Evolutionary conservation across 2,888 invertebrate species (phyloP), one percentile per base, ranked within the genome.

Genomic region (Endomychus coccineus): DNA sequence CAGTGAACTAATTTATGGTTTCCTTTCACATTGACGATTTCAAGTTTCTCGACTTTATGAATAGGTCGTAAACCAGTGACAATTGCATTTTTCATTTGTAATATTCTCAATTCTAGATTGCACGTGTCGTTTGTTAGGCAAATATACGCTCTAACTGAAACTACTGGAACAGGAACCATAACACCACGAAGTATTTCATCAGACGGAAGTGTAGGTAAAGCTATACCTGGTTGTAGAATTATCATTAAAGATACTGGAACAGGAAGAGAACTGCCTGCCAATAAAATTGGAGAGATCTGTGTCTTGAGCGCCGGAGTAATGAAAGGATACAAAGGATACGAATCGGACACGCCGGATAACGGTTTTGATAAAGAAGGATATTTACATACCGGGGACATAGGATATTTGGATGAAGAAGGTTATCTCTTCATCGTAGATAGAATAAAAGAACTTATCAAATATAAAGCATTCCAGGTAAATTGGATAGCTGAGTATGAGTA

Each of bases 391-490:
- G 90, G 90, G 0, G 91, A 91, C 61, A 70, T 91, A 46, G 90
- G 83, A 1, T 87, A 83, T 61, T 85, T 78, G 50, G 87, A 89
- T 55, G 62, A 74, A 2, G 78, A 88, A 13, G 80, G 79, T 1
- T 80, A 71, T 60, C 83, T 88, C 64, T 89, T 74, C 53, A 78
- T 91, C 44, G 83, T 89, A 2, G 91, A 90, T 62, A 70, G 91
- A 41, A 67, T 90, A 14, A 92, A 92, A 60, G 90, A 91, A 58
- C 75, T 92, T 17, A 91, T 92, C 54, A 92, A 92, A 62, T 89
- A 87, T 57, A 90, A 91, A 62, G 89, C 82, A 24, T 83, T 78
- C 53, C 81, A 85, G 74, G 84, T 85, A 46, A 34, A 19, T 27
- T 12, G n/a, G n/a, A n/a, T n/a, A n/a, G n/a, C n/a, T n/a, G n/a